Conservation (phyloP, 2,888 invertebrate species). For the Pristionchus japonicus region DNA sequence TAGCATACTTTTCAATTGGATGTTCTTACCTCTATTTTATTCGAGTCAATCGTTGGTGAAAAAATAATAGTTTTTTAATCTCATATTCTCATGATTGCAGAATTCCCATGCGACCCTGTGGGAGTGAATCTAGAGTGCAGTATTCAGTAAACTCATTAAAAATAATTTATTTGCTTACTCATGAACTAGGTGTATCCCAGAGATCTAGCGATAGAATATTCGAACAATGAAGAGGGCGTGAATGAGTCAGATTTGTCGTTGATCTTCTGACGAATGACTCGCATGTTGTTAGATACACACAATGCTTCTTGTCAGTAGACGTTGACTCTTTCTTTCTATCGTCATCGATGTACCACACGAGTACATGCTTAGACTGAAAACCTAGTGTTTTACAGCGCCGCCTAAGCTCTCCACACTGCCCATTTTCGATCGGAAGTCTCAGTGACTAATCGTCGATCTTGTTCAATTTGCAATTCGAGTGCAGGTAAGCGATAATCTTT, state of each 20-base stretch:
- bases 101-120: background rate
- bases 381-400: background rate
- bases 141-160: background rate
- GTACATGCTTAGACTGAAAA: background rate
- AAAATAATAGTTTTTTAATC: background rate
- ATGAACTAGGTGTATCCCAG: background rate
- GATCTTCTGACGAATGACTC: background rate
- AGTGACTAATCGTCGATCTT: background rate
- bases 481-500: background rate
- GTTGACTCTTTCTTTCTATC: background rate
- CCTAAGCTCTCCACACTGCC: background rate
- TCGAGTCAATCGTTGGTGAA: background rate
- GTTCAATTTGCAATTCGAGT: background rate
- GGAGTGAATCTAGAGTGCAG: background rate
- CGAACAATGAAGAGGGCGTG: background rate
- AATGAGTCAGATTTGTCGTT: background rate
- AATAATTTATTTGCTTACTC: background rate
- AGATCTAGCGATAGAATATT: too few relatives aligned
- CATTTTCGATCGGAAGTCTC: too few relatives aligned
- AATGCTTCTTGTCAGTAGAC: background rate
- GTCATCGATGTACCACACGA: background rate
- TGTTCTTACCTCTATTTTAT: too few relatives aligned
- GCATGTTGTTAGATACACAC: background rate
- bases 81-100: background rate
- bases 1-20: too few relatives aligned